A percentile compares a stretch with the other conserved stretches of the same genome.
phyloP scores from a whole-genome alignment of 2,888 invertebrate species.

The Melikaiella ostensackeni region DNA sequence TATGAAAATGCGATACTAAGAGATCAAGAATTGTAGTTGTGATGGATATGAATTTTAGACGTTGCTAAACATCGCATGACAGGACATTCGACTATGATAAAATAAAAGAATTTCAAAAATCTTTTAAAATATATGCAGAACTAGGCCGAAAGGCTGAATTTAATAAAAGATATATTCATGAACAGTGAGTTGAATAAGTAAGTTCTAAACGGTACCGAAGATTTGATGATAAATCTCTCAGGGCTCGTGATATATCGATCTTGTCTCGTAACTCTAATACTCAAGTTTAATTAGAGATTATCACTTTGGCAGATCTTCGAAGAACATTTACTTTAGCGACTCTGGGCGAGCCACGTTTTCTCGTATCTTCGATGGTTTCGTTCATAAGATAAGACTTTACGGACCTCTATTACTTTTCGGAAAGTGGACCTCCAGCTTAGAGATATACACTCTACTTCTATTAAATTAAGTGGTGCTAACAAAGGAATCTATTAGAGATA shows the following conservation, averaged over 20 bases:
- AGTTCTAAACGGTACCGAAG: neutral
- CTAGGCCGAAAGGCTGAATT: too few relatives aligned
- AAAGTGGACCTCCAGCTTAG: neutral
- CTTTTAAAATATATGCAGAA: too few relatives aligned
- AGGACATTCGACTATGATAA: too few relatives aligned
- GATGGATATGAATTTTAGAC: too few relatives aligned
- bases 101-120: too few relatives aligned
- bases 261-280: conserved; percentile 32
- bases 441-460: neutral
- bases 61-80: too few relatives aligned
- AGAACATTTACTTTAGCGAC: conserved; percentile 25
- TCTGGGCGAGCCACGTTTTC: conserved; percentile 5
- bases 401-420: conserved; percentile 24
- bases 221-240: conserved; percentile 27
- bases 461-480: neutral
- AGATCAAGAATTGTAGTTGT: too few relatives aligned
- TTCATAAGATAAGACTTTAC: conserved; percentile 22
- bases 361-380: conserved; percentile 27
- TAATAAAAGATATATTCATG: too few relatives aligned
- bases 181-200: neutral
- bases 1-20: too few relatives aligned
- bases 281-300: conserved; percentile 38
- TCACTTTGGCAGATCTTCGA: conserved; percentile 28
- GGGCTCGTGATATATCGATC: conserved; percentile 25
- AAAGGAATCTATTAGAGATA: neutral